Base-by-base conservation (phyloP, 2,797 vertebrate species). In the Cirrhinus mrigala region DNA sequence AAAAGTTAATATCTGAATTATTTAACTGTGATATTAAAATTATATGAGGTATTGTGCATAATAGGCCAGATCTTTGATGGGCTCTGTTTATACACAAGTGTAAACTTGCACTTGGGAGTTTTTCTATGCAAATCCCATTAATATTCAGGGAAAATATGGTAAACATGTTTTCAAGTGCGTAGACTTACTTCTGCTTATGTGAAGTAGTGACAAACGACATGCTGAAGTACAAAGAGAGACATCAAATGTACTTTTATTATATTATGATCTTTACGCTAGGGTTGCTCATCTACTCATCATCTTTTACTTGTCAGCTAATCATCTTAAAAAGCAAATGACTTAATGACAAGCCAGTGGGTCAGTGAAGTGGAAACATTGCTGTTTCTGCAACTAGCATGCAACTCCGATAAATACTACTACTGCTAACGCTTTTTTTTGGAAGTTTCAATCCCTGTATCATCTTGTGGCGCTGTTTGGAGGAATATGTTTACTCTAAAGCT, bases 11-110 rank as follows among this genome's bases (percentile, higher is more conserved):
- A 37, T 76, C 5, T 75, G 44, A 75, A 60, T 66, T 70, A 90
- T 82, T 91, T 80, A 77, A 52, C 76, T 71, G 12, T 40, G 16
- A 68, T 29, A 87, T 93, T 20, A 91, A 91, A 92, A 90, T 91
- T 92, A 89, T 62, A 92, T 88, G 33, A 80, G 62, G n/a, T 4
- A 84, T 83, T 88, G 89, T 71, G 81, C 83, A 90, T 90, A 84
- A 87, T 85, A 68, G 33, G 37, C 62, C 81, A 80, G 50, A 82
- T 85, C 76, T 88, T 74, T 88, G 79, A 85, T 83, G 66, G 86
- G 89, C 54, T 60, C 62, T 64, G 76, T 79, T 85, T 88, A 87
- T 89, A 88, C 91, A 91, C 87, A 90, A 90, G 88, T 89, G 84
- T 84, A 90, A 88, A 81, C 79, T 33, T 79, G 81, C 82, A 85